phyloP scores from a whole-genome alignment of 1,140 invertebrate species.

The Neelides sp. region DNA sequence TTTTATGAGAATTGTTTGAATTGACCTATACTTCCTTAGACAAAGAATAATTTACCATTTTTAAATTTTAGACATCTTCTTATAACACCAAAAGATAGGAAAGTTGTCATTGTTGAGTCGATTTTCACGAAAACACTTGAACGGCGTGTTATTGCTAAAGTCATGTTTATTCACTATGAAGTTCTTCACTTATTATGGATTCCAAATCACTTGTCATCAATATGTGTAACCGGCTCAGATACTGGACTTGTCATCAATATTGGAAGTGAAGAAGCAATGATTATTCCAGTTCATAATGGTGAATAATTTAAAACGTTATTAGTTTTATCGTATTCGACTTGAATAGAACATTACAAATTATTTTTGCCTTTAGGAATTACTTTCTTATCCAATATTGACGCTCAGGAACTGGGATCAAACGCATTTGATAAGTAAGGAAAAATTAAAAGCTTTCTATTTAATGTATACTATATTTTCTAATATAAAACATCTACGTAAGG shows the following conservation, averaged over 20 bases:
- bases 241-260: conserved; percentile 73
- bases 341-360: no score
- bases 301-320: no score
- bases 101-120: conserved; percentile 81
- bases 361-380: no score
- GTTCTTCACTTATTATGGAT: conserved; percentile 57
- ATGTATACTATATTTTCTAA: conserved; percentile 9
- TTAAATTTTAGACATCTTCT: conserved; percentile 55
- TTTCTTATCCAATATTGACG: conserved; percentile 63
- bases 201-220: conserved; percentile 63
- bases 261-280: conserved; percentile 66
- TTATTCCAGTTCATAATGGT: conserved; percentile 74
- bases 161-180: conserved; percentile 85
- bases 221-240: conserved; percentile 59
- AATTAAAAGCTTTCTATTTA: background rate
- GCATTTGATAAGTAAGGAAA: conserved; percentile 50
- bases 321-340: no score
- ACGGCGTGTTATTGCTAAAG: conserved; percentile 73
- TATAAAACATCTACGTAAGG: no score
- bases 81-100: conserved; percentile 82
- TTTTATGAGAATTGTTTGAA: conserved; percentile 1
- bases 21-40: background rate
- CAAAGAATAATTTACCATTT: conserved; percentile 14
- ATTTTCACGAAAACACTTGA: conserved; percentile 66
- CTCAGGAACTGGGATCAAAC: conserved; percentile 54